Conservation (phyloP, 2,113 vertebrate genomes). For the Pedetes capensis region DNA sequence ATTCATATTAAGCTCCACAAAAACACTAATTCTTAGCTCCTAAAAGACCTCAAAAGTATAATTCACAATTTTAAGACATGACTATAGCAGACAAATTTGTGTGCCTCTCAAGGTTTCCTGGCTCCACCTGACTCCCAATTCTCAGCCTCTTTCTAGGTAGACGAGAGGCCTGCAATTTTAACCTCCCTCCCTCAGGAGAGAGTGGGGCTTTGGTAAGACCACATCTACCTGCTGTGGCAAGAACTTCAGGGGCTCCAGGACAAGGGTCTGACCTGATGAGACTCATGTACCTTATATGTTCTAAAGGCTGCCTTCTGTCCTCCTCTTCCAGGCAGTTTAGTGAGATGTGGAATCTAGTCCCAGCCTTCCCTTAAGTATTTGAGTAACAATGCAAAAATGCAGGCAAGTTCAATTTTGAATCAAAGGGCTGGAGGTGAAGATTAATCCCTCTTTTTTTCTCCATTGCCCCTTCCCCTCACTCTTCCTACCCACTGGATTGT, state of each 20-base stretch:
- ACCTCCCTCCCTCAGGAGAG: rapidly evolving
- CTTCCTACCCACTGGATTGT: background rate
- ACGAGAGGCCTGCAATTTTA: background rate
- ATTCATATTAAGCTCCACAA: conserved; percentile 23
- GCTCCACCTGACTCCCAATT: background rate
- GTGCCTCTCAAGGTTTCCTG: background rate
- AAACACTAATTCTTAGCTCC: background rate
- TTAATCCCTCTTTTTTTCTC: background rate
- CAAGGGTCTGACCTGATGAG: background rate
- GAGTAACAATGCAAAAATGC: background rate
- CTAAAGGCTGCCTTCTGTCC: background rate
- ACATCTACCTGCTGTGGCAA: background rate
- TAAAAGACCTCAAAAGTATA: background rate
- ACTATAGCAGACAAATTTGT: background rate
- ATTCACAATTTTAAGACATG: background rate
- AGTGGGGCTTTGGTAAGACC: background rate
- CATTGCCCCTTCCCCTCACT: background rate
- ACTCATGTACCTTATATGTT: background rate
- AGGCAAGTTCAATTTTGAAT: background rate
- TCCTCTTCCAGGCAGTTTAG: background rate
- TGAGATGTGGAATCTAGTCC: background rate
- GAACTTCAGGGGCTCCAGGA: background rate
- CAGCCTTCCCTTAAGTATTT: background rate
- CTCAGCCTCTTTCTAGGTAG: background rate
- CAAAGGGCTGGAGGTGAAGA: background rate